Conservation (phyloP, 2,113 vertebrate species). For the Mobula hypostoma region DNA sequence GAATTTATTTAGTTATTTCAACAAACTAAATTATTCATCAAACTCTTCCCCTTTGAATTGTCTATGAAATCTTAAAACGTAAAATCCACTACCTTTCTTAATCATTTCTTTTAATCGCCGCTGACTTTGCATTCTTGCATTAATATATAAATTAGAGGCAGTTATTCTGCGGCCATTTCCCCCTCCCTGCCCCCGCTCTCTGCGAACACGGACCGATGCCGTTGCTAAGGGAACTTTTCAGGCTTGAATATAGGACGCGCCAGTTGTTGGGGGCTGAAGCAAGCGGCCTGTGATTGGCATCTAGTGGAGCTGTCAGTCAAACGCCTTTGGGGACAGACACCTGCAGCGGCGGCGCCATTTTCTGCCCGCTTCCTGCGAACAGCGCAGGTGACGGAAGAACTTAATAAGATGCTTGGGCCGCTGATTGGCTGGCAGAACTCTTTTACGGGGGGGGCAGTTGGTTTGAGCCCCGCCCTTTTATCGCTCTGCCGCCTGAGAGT, state of each 20-base stretch:
- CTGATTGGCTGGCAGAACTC: constrained; percentile 57
- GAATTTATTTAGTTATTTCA: background rate
- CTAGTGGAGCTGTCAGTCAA: constrained; percentile 6
- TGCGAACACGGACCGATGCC: constrained; percentile 32
- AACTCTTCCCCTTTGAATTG: background rate
- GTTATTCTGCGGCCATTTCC: background rate
- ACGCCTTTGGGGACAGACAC: constrained; percentile 9
- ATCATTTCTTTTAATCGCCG: background rate
- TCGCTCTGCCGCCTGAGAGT: constrained; percentile 49
- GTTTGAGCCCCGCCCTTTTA: constrained; percentile 41
- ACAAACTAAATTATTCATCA: constrained; percentile 6
- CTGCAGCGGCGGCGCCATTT: constrained; percentile 43
- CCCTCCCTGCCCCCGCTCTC: background rate
- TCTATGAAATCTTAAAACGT: background rate
- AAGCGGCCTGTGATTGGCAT: background rate
- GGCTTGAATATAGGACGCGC: constrained; percentile 27
- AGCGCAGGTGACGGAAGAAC: constrained; percentile 68
- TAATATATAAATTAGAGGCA: background rate
- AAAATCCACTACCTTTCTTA: background rate
- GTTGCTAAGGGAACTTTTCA: constrained; percentile 37
- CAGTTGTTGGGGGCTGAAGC: constrained; percentile 5
- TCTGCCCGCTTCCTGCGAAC: constrained; percentile 61
- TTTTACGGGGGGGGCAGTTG: background rate
- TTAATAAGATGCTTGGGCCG: constrained; percentile 66
- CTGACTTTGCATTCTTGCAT: background rate